A percentile compares a stretch with the other conserved stretches of the same genome.
Evolutionary conservation across 2,888 invertebrate genomes (phyloP).

Genomic region (Beris morrisii): DNA sequence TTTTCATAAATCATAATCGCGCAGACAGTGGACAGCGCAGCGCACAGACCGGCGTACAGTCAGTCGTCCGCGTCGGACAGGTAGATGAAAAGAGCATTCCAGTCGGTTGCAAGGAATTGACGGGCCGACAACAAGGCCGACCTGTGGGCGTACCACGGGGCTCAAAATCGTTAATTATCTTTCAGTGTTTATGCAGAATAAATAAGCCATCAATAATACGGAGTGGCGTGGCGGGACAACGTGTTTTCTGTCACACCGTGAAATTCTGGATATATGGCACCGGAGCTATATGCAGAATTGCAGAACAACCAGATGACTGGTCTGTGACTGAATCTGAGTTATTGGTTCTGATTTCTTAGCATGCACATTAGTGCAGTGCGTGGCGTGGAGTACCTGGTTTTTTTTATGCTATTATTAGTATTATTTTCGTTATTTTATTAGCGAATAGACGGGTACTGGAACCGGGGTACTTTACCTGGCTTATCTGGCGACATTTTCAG

Average conservation of each 20-base stretch:
- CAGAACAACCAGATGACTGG: constrained; percentile 29
- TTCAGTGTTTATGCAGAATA: constrained; percentile 45
- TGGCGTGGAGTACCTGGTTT: background rate
- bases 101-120: constrained; percentile 30
- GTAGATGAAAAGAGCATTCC: constrained; percentile 39
- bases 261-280: constrained; percentile 39
- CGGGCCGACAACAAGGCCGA: constrained; percentile 42
- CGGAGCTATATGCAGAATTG: constrained; percentile 15
- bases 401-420: background rate
- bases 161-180: constrained; percentile 45
- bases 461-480: constrained; percentile 5
- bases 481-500: constrained; percentile 27
- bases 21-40: constrained; percentile 33
- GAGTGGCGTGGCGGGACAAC: constrained; percentile 45
- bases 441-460: background rate
- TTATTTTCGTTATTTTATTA: background rate
- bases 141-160: constrained; percentile 42
- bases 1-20: constrained; percentile 44
- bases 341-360: constrained; percentile 33
- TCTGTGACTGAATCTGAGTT: constrained; percentile 26
- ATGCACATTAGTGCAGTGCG: constrained; percentile 18
- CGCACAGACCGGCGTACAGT: background rate
- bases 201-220: constrained; percentile 45
- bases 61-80: constrained; percentile 29
- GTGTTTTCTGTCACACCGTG: constrained; percentile 45